phyloP scores from a whole-genome alignment of 2,888 invertebrate species.

The Hyppa rectilinea region DNA sequence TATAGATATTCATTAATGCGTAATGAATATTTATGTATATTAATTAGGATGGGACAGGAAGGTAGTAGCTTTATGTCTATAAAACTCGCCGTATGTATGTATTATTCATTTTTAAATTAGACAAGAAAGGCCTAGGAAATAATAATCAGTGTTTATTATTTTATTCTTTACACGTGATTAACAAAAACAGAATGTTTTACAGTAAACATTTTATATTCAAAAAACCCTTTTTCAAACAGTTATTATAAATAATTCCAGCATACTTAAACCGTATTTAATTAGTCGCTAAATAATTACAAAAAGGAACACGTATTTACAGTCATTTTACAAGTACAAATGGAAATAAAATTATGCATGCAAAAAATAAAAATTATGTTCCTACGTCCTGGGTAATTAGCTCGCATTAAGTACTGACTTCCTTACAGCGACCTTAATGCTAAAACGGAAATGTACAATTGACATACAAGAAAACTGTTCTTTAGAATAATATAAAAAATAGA shows the following conservation, averaged over 20 bases:
- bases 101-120: not conserved
- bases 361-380: slow-evolving; percentile 9
- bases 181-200: not conserved
- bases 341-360: slow-evolving; percentile 29
- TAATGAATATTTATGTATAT: too few relatives aligned
- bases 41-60: not conserved
- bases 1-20: not conserved
- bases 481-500: not conserved
- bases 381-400: not conserved
- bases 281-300: slow-evolving; percentile 17
- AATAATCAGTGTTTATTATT: too few relatives aligned
- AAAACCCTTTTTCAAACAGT: slow-evolving; percentile 12
- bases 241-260: not conserved
- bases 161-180: not conserved
- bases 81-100: not conserved
- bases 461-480: not conserved
- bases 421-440: not conserved
- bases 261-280: slow-evolving; percentile 23
- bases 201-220: slow-evolving; percentile 8
- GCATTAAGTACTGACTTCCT: not conserved
- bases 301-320: slow-evolving; percentile 2
- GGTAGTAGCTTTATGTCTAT: not conserved
- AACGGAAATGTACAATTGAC: not conserved
- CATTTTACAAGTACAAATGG: slow-evolving; percentile 21
- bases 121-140: not conserved